A percentile compares a stretch with the other conserved stretches of the same genome.
phyloP scores from a whole-genome alignment of 2,888 invertebrate species.

The Creontiades dilutus region DNA sequence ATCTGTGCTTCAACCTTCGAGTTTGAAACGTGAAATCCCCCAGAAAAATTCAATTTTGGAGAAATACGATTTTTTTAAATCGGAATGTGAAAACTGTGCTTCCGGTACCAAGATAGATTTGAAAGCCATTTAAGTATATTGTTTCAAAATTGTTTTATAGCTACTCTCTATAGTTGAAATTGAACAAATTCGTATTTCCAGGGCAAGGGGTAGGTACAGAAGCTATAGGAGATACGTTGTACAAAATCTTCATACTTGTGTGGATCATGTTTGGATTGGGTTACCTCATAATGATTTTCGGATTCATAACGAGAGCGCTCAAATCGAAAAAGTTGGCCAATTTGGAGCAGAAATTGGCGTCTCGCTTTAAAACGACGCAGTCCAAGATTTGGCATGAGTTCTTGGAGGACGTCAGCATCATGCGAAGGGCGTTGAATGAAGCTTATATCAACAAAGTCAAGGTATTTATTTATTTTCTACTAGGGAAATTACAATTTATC shows the following conservation, averaged over 20 bases:
- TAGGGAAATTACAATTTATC: too few species aligned
- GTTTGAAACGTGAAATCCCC: too few species aligned
- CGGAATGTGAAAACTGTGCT: too few species aligned
- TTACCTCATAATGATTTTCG: conserved; percentile 93
- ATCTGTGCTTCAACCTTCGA: too few species aligned
- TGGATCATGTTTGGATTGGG: conserved; percentile 96
- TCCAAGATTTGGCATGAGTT: conserved; percentile 88
- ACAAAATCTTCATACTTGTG: conserved; percentile 89
- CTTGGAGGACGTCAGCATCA: conserved; percentile 86
- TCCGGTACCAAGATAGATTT: too few species aligned
- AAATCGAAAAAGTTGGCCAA: conserved; percentile 86
- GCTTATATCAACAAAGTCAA: conserved; percentile 90
- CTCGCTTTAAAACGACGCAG: conserved; percentile 88
- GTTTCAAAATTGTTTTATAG: too few species aligned
- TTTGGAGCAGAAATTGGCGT: conserved; percentile 87
- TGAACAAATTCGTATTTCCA: conserved; percentile 59
- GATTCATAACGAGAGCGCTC: conserved; percentile 89
- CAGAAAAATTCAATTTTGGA: too few species aligned
- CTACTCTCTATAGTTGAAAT: not conserved
- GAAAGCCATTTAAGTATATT: too few species aligned
- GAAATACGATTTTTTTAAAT: too few species aligned
- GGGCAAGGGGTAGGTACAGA: conserved; percentile 76
- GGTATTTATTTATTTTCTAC: too few species aligned
- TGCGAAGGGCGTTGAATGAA: conserved; percentile 88
- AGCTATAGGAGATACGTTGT: conserved; percentile 81